Evolutionary conservation across 1,140 invertebrate species (phyloP).

Genomic region (Aphelenchoides besseyi): DNA sequence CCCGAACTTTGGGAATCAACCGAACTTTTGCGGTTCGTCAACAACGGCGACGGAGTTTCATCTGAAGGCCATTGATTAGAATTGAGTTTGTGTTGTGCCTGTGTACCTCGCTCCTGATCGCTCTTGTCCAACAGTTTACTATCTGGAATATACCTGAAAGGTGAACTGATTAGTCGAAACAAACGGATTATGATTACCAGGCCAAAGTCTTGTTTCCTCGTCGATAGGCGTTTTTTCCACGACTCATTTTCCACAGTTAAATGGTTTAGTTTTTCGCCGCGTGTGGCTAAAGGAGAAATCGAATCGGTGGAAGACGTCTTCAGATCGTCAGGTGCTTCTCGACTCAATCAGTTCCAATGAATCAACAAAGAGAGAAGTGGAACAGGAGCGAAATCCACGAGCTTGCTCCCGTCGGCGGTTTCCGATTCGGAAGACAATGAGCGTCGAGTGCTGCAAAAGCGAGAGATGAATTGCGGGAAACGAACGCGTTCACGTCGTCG

Average conservation of each 20-base stretch:
- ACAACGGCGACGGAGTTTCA: not conserved
- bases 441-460: too few species aligned
- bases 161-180: too few species aligned
- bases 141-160: too few species aligned
- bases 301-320: slow-evolving; percentile 14
- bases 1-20: slow-evolving; percentile 8
- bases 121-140: slow-evolving; percentile 15
- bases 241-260: slow-evolving; percentile 17
- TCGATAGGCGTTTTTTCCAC: slow-evolving; percentile 14
- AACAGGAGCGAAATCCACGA: not conserved
- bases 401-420: not conserved
- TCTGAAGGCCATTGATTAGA: too few species aligned
- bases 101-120: slow-evolving; percentile 16
- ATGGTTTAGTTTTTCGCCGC: not conserved
- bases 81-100: too few species aligned
- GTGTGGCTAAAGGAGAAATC: not conserved
- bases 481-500: too few species aligned
- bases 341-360: not conserved
- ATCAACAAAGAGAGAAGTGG: slow-evolving; percentile 1
- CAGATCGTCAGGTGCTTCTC: not conserved
- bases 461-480: too few species aligned
- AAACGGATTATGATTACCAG: slow-evolving; percentile 13
- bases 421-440: slow-evolving; percentile 1
- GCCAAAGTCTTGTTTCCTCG: slow-evolving; percentile 17
- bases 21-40: slow-evolving; percentile 6